Base-by-base conservation (phyloP, 2,888 invertebrate species). In the Atrina japonica region DNA sequence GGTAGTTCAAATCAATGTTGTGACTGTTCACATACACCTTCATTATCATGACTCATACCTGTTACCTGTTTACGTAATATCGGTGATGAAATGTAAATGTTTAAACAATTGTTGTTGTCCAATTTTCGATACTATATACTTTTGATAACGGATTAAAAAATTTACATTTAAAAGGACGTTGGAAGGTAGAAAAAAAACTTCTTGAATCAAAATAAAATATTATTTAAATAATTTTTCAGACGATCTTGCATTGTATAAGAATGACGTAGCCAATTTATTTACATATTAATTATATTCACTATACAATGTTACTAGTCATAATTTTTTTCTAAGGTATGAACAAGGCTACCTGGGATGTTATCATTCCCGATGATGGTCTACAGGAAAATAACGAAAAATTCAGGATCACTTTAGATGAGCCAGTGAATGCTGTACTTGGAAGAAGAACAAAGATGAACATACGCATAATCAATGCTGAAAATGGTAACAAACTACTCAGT, bases 331-430 rank as follows among this genome's bases (percentile, higher is more conserved):
- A 70, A 89, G 89, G 88, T 59, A 76, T 81, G 72, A 73, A 80
- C 1, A 78, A 72, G 43, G 85, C 83, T 3, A 81, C 82, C 1
- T 88, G 87, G 87, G 82, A 86, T 30, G 59, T 90, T 6, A 73
- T 77, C 14, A 81, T 90, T 14, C 68, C 78, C 16, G 83, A 84
- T 25, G 89, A 90, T 69, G 76, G 76, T 1, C 58, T 85, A 35
- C 60, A 81, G 45, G 89, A 90, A 67, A 74, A 71, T 47, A 86
- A 85, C 30, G 89, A 90, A 73, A 88, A 88, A 67, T 80, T 90
- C 58, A 76, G 86, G 52, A 74, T 89, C 30, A 77, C 82, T 16
- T 81, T 90, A 7, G 70, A 80, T 29, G 82, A 85, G n/a, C 88
- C 89, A 0, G 81, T 86, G 59, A 88, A 89, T 71, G 86, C 88